Evolutionary conservation across 2,113 vertebrate species (phyloP).

Genomic region (Pipra filicauda): DNA sequence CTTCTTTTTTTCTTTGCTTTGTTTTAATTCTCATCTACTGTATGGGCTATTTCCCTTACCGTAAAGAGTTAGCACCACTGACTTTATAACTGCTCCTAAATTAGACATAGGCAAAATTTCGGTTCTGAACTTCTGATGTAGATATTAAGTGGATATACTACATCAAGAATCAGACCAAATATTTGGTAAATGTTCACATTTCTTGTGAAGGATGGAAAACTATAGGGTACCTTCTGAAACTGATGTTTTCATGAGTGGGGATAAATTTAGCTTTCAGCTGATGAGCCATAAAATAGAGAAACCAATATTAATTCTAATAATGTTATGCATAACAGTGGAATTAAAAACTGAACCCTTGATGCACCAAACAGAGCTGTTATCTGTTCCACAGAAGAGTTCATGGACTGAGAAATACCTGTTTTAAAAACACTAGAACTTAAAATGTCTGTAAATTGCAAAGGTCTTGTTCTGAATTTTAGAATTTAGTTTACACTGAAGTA

Average conservation of each 20-base stretch:
- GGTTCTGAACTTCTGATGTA: not conserved
- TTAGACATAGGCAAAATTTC: not conserved
- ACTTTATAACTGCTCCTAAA: not conserved
- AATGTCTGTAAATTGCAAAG: not conserved
- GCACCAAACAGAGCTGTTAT: not conserved
- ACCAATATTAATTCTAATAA: not conserved
- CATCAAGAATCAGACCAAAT: not conserved
- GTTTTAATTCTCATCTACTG: not conserved
- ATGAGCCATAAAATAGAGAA: not conserved
- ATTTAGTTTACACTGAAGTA: slow-evolving; percentile 5
- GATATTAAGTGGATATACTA: not conserved
- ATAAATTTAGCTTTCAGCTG: not conserved
- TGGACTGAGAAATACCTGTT: not conserved
- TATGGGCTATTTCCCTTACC: not conserved
- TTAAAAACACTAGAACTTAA: not conserved
- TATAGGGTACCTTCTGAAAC: not conserved
- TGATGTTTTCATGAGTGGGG: not conserved
- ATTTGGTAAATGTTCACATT: not conserved
- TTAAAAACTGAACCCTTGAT: not conserved
- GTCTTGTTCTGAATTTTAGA: not conserved
- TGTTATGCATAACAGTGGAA: not conserved
- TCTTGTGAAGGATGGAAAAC: not conserved
- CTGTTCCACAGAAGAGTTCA: not conserved
- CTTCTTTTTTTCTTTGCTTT: not conserved
- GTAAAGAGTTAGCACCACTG: not conserved